Evolutionary conservation across 1,140 invertebrate species (phyloP).

Genomic region (Caenorhabditis inopinata): DNA sequence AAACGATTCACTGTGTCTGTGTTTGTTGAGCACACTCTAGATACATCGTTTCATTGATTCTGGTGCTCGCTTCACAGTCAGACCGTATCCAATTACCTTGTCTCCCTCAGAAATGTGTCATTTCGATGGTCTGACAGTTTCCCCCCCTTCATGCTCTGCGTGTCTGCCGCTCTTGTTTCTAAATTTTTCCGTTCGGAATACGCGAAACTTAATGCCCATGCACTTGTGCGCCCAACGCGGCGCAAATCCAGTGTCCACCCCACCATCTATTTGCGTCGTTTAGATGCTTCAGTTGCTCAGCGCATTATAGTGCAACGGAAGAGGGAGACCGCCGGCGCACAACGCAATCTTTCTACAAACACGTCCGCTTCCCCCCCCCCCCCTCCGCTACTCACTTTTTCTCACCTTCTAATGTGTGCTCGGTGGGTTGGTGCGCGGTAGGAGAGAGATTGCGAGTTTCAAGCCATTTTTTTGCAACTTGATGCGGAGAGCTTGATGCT

Average conservation of each 20-base stretch:
- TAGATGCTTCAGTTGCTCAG: too few species aligned
- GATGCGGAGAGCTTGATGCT: background rate
- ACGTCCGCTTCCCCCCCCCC: background rate
- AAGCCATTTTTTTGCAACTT: slow-evolving; percentile 34
- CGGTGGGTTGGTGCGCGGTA: background rate
- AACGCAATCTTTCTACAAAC: background rate
- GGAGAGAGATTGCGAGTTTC: background rate
- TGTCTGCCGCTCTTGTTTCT: background rate
- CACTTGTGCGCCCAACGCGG: background rate
- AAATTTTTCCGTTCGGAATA: background rate
- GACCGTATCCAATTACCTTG: background rate
- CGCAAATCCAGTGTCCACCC: slow-evolving; percentile 1
- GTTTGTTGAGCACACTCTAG: too few species aligned
- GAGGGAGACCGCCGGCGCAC: too few species aligned
- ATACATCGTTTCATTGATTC: too few species aligned
- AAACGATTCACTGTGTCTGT: too few species aligned
- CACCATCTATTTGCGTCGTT: background rate
- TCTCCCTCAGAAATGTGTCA: background rate
- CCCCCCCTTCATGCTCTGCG: too few species aligned
- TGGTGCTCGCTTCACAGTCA: background rate
- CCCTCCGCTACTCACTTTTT: background rate
- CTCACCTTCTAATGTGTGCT: slow-evolving; percentile 11
- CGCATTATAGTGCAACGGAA: too few species aligned
- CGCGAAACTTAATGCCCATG: slow-evolving; percentile 1
- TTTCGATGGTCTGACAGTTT: too few species aligned